Evolutionary conservation across 92 coral and sea anemone species (phyloP), one percentile per base, ranked within the genome.

Genomic region (Palythoa caribaeorum): DNA sequence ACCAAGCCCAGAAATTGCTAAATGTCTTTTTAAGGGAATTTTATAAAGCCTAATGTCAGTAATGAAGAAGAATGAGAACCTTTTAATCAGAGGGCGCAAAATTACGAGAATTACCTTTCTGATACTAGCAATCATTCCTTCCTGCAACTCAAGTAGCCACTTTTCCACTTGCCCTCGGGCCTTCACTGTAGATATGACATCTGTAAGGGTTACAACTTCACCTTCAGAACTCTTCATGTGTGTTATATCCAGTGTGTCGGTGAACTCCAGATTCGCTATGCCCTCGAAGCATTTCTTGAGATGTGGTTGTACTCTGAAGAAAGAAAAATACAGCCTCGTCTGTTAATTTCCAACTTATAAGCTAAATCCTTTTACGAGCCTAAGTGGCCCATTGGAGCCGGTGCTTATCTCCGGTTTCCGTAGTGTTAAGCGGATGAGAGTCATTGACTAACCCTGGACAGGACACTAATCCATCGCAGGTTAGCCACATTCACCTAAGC

Each of bases 141-240:
- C 94, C 86, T 97, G 99, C 17, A 97, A 87, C 88, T 96, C 99
- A 71, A 96, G 88, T 87, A 96, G 87, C 99, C 99, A 96, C 55
- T 96, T 96, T 83, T 96, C 99, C 53, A 96, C 99, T 87, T 96
- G 99, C 36, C 99, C 99, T 87, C 99, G 94, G 38, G 99, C 99
- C 88, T 96, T 96, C 13, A 96, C 63, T 53, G 99, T 96, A 15
- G 99, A 96, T 38, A 96, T 96, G 37, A 83, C 92, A 83, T 96
- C 99, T 63, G 88, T 93, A 9, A 96, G 96, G 15, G 90, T 91
- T 35, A 96, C 98, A 38, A 96, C 71, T 88, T 96, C 99, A 48
- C 99, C 99, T 76, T 96, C 99, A 11, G 99, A 96, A 79, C 99
- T 96, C 94, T 93, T 95, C 86, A 96, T 80, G 89, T 92, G 95